Evolutionary conservation across 2,113 vertebrate genomes (phyloP).

Genomic region (Gasterosteus nipponicus): DNA sequence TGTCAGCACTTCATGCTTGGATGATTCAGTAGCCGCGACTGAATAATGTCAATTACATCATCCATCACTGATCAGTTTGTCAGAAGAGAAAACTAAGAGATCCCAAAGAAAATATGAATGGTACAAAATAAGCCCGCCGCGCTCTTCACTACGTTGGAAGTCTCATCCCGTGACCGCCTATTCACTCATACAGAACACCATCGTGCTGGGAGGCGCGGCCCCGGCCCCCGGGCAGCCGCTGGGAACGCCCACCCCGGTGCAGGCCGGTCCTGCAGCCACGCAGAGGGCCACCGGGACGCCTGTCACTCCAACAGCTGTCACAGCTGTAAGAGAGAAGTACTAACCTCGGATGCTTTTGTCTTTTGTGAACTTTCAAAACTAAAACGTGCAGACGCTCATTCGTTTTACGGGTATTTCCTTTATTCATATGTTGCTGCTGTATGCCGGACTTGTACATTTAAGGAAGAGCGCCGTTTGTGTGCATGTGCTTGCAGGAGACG

Average conservation of each 20-base stretch:
- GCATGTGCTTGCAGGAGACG: slow-evolving; percentile 85
- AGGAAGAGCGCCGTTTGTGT: not conserved
- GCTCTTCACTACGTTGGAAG: no score
- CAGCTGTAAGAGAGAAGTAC: slow-evolving; percentile 84
- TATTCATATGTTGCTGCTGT: not conserved
- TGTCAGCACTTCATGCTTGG: no score
- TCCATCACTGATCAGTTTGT: not conserved
- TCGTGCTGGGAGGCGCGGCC: slow-evolving; percentile 88
- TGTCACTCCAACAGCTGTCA: slow-evolving; percentile 80
- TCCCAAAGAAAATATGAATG: no score
- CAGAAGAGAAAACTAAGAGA: not conserved
- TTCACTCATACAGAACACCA: slow-evolving; percentile 80
- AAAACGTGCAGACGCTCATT: not conserved
- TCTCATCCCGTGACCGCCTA: slow-evolving; percentile 11
- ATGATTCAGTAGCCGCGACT: no score
- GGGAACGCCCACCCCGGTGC: slow-evolving; percentile 85
- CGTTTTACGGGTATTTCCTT: not conserved
- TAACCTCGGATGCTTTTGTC: slow-evolving; percentile 11
- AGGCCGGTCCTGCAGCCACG: slow-evolving; percentile 79
- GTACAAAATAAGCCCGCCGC: no score
- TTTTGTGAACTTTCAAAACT: not conserved
- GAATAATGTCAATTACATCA: not conserved
- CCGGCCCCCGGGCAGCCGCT: slow-evolving; percentile 81
- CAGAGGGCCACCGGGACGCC: slow-evolving; percentile 83
- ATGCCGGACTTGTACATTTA: not conserved